phyloP scores from a whole-genome alignment of 2,888 invertebrate species.

The Corythucha ciliata region DNA sequence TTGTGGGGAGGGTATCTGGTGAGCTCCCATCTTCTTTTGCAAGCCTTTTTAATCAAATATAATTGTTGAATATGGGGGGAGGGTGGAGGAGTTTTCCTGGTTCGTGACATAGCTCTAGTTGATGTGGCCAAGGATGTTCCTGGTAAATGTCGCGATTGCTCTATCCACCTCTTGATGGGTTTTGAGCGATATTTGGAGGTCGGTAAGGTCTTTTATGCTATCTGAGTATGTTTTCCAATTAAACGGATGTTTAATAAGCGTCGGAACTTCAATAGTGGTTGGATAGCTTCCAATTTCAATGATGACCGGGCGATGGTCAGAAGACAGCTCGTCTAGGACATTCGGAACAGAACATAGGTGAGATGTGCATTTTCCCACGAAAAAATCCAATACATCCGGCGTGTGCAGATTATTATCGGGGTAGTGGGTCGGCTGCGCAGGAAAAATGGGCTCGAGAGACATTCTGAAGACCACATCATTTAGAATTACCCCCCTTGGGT shows the following conservation, averaged over 20 bases:
- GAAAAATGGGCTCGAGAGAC: slow-evolving; percentile 11
- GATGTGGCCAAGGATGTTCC: too few species aligned
- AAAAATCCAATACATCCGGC: slow-evolving; percentile 11
- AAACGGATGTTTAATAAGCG: slow-evolving; percentile 10
- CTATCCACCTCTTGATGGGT: slow-evolving; percentile 9
- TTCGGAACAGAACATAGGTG: not conserved
- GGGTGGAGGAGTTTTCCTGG: too few species aligned
- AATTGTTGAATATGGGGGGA: too few species aligned
- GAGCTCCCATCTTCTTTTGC: too few species aligned
- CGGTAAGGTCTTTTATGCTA: not conserved
- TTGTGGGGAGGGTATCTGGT: too few species aligned
- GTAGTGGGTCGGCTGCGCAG: slow-evolving; percentile 10
- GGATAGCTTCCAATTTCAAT: slow-evolving; percentile 10
- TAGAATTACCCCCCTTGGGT: slow-evolving; percentile 1
- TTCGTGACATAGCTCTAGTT: too few species aligned
- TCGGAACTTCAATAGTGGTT: not conserved
- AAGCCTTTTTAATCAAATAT: too few species aligned
- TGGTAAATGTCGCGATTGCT: slow-evolving; percentile 7
- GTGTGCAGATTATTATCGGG: not conserved
- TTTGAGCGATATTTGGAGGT: slow-evolving; percentile 7
- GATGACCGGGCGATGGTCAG: slow-evolving; percentile 14
- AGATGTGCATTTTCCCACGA: slow-evolving; percentile 2
- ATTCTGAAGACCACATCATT: slow-evolving; percentile 4
- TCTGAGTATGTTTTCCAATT: slow-evolving; percentile 11
- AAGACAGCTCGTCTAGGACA: slow-evolving; percentile 7